phyloP scores from a whole-genome alignment of 2,113 vertebrate genomes.

The Xyliphius kryptos region DNA sequence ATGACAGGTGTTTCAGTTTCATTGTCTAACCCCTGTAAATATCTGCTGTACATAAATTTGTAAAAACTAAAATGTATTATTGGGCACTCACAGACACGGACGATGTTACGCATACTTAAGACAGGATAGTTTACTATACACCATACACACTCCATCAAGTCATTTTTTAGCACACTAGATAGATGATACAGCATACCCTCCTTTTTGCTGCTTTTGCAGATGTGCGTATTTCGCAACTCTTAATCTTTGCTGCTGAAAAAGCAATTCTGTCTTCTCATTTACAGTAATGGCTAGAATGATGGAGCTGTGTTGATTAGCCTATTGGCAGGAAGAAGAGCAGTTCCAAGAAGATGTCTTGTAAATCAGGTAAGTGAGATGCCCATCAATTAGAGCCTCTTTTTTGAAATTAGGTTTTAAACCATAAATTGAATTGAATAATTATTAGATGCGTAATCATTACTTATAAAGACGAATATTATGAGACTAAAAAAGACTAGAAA shows the following conservation, averaged over 20 bases:
- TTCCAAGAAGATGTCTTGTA: too few relatives aligned
- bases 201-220: constrained; percentile 9
- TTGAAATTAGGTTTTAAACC: too few relatives aligned
- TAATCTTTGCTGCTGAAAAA: constrained; percentile 40
- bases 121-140: neutral
- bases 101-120: neutral
- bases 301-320: constrained; percentile 34
- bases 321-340: constrained; percentile 29
- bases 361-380: constrained; percentile 30
- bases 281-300: constrained; percentile 35
- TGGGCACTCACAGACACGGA: neutral
- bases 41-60: too few relatives aligned
- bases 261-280: constrained; percentile 37
- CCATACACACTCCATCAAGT: constrained; percentile 8
- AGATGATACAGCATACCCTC: too few relatives aligned
- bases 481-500: too few relatives aligned
- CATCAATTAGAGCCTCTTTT: constrained; percentile 7
- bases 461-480: too few relatives aligned
- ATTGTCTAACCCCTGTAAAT: too few relatives aligned
- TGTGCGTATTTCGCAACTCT: constrained; percentile 7
- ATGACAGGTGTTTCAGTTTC: too few relatives aligned
- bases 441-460: too few relatives aligned
- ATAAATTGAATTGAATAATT: too few relatives aligned
- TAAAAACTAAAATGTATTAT: too few relatives aligned
- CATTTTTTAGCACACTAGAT: too few relatives aligned